Percentiles rank a stretch among this genome's conserved stretches.
phyloP scores from a whole-genome alignment of 1,140 invertebrate genomes.

The Drosophila ficusphila region DNA sequence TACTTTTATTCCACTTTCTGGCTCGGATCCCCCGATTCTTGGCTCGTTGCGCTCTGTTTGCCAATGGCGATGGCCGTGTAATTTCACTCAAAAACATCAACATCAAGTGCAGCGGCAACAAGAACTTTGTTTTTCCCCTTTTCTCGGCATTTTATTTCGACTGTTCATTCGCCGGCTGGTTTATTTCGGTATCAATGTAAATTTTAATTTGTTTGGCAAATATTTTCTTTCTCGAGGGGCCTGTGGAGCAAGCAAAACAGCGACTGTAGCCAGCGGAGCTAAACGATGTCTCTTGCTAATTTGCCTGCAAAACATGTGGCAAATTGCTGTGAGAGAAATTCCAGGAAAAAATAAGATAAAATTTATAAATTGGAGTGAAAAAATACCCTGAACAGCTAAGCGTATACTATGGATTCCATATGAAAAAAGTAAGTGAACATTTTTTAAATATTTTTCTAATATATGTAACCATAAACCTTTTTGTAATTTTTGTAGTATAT shows the following conservation, averaged over 20 bases:
- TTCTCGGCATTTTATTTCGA: conserved; percentile 9
- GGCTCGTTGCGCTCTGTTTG: conserved; percentile 56
- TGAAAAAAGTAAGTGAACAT: no score
- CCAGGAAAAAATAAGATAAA: conserved; percentile 1
- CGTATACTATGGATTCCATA: background rate
- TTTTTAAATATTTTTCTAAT: background rate
- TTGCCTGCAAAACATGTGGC: conserved; percentile 31
- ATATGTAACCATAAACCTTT: no score
- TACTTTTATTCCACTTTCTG: conserved; percentile 66
- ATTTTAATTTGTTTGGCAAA: conserved; percentile 81
- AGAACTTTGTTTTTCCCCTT: conserved; percentile 19
- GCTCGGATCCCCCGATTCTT: conserved; percentile 15
- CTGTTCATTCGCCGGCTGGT: conserved; percentile 16
- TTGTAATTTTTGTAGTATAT: no score
- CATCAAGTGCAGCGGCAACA: conserved; percentile 37
- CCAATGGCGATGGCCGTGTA: conserved; percentile 65
- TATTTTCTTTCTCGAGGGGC: conserved; percentile 53
- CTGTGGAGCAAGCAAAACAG: conserved; percentile 6
- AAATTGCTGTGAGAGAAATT: conserved; percentile 14
- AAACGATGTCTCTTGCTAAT: conserved; percentile 29
- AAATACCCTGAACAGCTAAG: background rate
- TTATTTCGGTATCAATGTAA: conserved; percentile 75
- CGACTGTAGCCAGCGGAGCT: background rate
- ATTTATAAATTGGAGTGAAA: conserved; percentile 13
- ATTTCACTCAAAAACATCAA: conserved; percentile 72